phyloP scores from a whole-genome alignment of 2,797 vertebrate genomes.

The Phylloscopus collybita region DNA sequence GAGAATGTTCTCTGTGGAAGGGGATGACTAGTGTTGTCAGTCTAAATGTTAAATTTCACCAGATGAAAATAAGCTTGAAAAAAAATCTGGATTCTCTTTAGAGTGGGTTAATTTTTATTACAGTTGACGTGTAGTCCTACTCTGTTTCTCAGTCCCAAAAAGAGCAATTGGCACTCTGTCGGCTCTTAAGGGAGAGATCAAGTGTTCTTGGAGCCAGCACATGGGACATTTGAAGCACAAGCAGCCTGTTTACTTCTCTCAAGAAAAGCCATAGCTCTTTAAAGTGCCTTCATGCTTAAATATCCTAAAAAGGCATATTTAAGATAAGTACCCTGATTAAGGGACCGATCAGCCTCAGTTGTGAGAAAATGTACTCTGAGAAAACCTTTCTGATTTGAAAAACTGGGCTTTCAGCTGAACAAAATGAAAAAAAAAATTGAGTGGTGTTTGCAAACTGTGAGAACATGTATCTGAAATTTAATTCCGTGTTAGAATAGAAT shows the following conservation, averaged over 20 bases:
- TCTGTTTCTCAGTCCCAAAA: constrained; percentile 5
- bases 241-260: constrained; percentile 19
- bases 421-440: background rate
- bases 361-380: background rate
- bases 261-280: background rate
- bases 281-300: background rate
- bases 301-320: background rate
- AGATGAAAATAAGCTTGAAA: background rate
- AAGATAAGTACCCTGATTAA: background rate
- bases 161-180: background rate
- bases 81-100: background rate
- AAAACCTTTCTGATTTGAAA: background rate
- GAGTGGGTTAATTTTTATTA: background rate
- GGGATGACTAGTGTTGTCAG: background rate
- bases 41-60: background rate
- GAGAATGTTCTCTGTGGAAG: background rate
- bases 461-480: background rate
- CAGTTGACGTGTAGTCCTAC: background rate
- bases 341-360: background rate
- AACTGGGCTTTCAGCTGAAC: background rate
- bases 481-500: background rate
- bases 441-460: background rate
- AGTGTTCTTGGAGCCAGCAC: constrained; percentile 12
- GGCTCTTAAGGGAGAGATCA: background rate
- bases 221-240: background rate